Evolutionary conservation across 2,888 invertebrate genomes (phyloP).

Genomic region (Oscheius sp.): DNA sequence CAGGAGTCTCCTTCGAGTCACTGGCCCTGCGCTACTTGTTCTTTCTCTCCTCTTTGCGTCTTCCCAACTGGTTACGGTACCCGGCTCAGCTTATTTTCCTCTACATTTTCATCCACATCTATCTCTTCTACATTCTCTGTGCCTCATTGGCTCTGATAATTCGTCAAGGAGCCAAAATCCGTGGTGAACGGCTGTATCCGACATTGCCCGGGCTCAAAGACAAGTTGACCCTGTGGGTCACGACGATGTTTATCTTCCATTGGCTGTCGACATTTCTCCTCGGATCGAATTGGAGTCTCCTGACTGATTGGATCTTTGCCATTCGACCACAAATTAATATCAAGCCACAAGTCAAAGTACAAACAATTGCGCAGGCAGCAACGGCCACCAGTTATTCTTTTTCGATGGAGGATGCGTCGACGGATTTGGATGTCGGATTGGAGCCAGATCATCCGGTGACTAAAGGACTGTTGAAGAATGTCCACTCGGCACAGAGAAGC

Average conservation of each 20-base stretch:
- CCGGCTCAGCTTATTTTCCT: not conserved
- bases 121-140: slow-evolving; percentile 15
- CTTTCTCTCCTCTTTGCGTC: not conserved
- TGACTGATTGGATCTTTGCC: slow-evolving; percentile 25
- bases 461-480: not conserved
- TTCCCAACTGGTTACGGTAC: not conserved
- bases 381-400: not conserved
- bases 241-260: slow-evolving; percentile 18
- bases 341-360: slow-evolving; percentile 27
- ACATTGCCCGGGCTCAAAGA: slow-evolving; percentile 6
- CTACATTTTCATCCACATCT: slow-evolving; percentile 18
- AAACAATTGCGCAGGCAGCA: too few relatives aligned
- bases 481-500: not conserved
- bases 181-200: slow-evolving; percentile 5
- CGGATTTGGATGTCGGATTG: slow-evolving; percentile 5
- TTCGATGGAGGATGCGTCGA: slow-evolving; percentile 16
- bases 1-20: slow-evolving; percentile 6
- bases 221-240: slow-evolving; percentile 9
- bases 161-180: not conserved
- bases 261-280: slow-evolving; percentile 6
- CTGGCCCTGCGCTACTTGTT: not conserved
- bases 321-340: slow-evolving; percentile 28
- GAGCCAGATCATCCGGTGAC: slow-evolving; percentile 4
- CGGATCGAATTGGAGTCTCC: slow-evolving; percentile 6
- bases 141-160: not conserved